phyloP scores from a whole-genome alignment of 2,113 vertebrate genomes.

The Perognathus longimembris region DNA sequence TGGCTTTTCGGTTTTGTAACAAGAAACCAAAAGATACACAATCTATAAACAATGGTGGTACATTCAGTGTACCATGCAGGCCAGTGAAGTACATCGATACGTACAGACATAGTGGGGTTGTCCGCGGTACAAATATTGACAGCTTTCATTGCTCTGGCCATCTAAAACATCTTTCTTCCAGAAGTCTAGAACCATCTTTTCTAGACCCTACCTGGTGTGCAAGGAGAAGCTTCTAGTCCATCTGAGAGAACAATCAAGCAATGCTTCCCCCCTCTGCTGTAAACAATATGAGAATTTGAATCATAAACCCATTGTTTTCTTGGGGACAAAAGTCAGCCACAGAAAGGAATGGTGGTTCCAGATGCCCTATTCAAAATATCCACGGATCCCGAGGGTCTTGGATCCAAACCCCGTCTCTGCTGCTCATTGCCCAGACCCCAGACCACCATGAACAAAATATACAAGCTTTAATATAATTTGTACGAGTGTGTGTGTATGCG shows the following conservation, averaged over 20 bases:
- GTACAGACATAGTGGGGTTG: not conserved
- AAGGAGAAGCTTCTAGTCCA: slow-evolving; percentile 74
- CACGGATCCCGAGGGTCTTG: not conserved
- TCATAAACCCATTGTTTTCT: slow-evolving; percentile 67
- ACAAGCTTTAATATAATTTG: too few species aligned
- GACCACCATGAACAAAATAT: too few species aligned
- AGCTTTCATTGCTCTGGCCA: not conserved
- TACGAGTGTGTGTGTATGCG: too few species aligned
- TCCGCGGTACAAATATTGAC: accelerated
- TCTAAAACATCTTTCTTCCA: slow-evolving; percentile 37
- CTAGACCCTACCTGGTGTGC: slow-evolving; percentile 52
- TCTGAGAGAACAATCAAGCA: slow-evolving; percentile 79
- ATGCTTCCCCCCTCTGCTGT: slow-evolving; percentile 54
- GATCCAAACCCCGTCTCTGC: not conserved
- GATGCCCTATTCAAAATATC: not conserved
- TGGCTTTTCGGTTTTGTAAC: not conserved
- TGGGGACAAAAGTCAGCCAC: not conserved
- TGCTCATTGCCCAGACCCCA: too few species aligned
- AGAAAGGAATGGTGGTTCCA: slow-evolving; percentile 18
- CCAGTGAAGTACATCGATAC: accelerated
- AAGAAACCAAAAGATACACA: not conserved
- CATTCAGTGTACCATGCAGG: not conserved
- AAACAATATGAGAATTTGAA: slow-evolving; percentile 47
- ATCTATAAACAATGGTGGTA: not conserved
- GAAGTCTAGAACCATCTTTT: slow-evolving; percentile 54